Evolutionary conservation across 64 coral and sea anemone genomes (phyloP), one percentile per base, ranked within the genome.

Genomic region (Anthopleura sola): DNA sequence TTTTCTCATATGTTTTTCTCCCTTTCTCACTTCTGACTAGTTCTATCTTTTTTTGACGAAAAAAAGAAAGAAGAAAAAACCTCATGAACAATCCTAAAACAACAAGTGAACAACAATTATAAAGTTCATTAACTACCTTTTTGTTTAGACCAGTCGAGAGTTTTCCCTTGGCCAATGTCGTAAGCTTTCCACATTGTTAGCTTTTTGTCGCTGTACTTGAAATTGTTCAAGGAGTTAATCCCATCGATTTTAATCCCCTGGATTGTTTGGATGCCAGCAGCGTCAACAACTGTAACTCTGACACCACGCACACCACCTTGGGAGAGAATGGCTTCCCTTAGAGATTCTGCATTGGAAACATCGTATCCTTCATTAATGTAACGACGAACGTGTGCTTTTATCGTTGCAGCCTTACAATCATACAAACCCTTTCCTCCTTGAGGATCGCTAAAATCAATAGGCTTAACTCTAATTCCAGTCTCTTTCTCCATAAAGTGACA

Each of bases 101-200:
- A n/a, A n/a, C n/a, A n/a, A n/a, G n/a, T n/a, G n/a, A n/a, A n/a
- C n/a, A n/a, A n/a, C n/a, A n/a, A n/a, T n/a, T n/a, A n/a, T n/a
- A 44, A 44, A 44, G 23, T 71, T 29, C 78, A 44, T 14, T 81
- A 46, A 15, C 19, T 34, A 81, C 78, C 78, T 49, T 81, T 5
- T 37, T 44, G 28, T 49, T 85, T 18, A 37, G 80, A 18, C 88
- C 88, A 90, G 33, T 48, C 47, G 13, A 90, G 34, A 36, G 37
- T 49, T 68, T 83, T 90, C 47, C 88, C 88, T 60, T 85, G 26
- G 5, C 82, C 88, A 84, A 90, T 76, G 46, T 90, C 82, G 50
- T 76, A 90, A 23, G 82, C 80, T 85, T 90, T 90, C 88, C 88
- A 90, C 57, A 75, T 78, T 18, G 62, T 90, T 23, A 85, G 37